Conservation (phyloP, 2,888 invertebrate genomes). For the Agrochola lychnidis region DNA sequence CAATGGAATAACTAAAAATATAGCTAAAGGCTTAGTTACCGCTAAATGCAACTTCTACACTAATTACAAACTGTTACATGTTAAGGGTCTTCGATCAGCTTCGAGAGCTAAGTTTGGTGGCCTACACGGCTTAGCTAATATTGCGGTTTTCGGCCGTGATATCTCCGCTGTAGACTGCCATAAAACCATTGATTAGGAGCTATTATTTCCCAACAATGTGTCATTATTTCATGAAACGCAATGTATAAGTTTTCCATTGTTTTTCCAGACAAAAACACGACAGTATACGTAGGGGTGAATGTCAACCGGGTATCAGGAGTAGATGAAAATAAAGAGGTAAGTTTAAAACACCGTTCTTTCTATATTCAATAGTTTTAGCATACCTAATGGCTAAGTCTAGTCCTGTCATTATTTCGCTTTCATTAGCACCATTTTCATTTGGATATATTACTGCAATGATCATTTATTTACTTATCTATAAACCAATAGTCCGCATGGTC, state of each 20-base stretch:
- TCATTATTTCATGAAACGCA: constrained; percentile 63
- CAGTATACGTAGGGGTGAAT: constrained; percentile 91
- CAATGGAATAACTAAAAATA: background rate
- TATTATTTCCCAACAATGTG: constrained; percentile 65
- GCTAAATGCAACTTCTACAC: constrained; percentile 10
- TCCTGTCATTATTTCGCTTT: constrained; percentile 21
- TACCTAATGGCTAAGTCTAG: constrained; percentile 29
- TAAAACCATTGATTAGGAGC: constrained; percentile 72
- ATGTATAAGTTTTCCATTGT: constrained; percentile 60
- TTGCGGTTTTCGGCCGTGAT: constrained; percentile 69
- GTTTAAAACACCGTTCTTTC: constrained; percentile 33
- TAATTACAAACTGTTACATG: constrained; percentile 20
- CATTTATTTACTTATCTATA: constrained; percentile 39
- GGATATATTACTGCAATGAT: constrained; percentile 17
- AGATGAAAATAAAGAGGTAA: constrained; percentile 92
- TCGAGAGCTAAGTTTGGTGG: constrained; percentile 22
- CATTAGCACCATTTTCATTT: constrained; percentile 33
- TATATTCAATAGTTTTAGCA: constrained; percentile 17
- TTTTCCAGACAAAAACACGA: constrained; percentile 90
- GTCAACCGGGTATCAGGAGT: constrained; percentile 92
- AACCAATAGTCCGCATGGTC: constrained; percentile 52
- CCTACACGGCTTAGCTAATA: constrained; percentile 31
- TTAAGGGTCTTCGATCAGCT: constrained; percentile 9
- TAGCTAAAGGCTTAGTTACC: background rate
- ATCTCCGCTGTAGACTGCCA: constrained; percentile 72